These are phyloP conservation scores for Stegostoma tigrinum DNA, from an alignment of 2,113 vertebrate genomes.

Conservation along the genomic window DNA sequence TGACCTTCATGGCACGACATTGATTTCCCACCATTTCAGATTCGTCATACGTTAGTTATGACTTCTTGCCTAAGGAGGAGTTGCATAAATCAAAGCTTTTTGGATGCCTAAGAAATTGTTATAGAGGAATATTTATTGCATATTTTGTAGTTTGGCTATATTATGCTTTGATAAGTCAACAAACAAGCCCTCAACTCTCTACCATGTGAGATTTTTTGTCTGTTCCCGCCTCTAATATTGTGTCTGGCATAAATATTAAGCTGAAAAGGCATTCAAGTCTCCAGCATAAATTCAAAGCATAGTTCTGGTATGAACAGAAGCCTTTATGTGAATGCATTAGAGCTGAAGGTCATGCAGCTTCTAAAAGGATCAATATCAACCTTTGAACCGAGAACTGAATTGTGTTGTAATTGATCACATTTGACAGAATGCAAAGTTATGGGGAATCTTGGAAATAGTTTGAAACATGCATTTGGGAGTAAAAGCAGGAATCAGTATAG, in stretches of 20 bases:
- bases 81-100: background rate
- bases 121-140: background rate
- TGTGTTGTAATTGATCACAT: conserved; percentile 28
- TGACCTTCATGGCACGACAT: background rate
- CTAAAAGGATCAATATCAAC: conserved; percentile 29
- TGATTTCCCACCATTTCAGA: background rate
- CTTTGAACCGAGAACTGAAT: conserved; percentile 32
- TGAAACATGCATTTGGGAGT: conserved; percentile 8
- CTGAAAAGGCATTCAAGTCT: background rate
- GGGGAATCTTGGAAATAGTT: conserved; percentile 3
- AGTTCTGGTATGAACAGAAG: background rate
- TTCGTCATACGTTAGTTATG: background rate
- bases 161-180: background rate
- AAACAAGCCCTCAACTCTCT: background rate
- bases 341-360: conserved; percentile 10
- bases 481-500: conserved; percentile 13
- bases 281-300: background rate
- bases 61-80: background rate
- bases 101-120: background rate
- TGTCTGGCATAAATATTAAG: background rate
- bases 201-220: background rate
- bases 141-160: background rate
- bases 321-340: background rate
- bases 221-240: background rate
- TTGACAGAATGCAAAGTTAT: conserved; percentile 28